These are phyloP conservation scores for Augochlora pura DNA, from an alignment of 1,140 invertebrate genomes.

Conservation along the genomic window DNA sequence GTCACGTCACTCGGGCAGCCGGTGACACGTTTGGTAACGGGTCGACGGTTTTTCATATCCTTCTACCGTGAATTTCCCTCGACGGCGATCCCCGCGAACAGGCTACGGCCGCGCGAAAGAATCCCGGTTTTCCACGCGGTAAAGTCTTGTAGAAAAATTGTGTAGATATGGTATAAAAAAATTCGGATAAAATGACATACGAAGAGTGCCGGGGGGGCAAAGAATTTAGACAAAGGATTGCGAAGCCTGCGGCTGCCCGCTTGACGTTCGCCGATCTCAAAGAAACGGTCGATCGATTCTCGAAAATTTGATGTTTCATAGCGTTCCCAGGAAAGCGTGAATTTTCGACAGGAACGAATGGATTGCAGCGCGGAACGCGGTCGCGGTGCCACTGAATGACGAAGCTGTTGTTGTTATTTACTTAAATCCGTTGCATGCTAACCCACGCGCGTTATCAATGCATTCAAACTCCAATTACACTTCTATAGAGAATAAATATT, in stretches of 20 bases:
- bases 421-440: too few species aligned
- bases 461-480: too few species aligned
- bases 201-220: constrained; percentile 55
- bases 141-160: constrained; percentile 38
- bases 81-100: constrained; percentile 13
- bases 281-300: constrained; percentile 38
- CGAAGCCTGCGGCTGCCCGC: constrained; percentile 34
- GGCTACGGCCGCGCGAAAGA: constrained; percentile 4
- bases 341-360: too few species aligned
- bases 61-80: constrained; percentile 18
- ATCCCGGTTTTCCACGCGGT: constrained; percentile 10
- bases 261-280: constrained; percentile 60
- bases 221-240: constrained; percentile 75
- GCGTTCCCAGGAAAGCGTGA: too few species aligned
- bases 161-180: constrained; percentile 42
- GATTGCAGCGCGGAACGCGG: too few species aligned
- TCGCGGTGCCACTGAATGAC: too few species aligned
- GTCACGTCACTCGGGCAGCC: constrained; percentile 22
- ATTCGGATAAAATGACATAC: constrained; percentile 65
- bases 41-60: constrained; percentile 50
- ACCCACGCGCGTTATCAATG: too few species aligned
- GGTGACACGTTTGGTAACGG: constrained; percentile 16
- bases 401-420: too few species aligned
- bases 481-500: too few species aligned
- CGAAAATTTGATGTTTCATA: neutral